Percentiles rank a stretch among this genome's conserved stretches.
Conservation (phyloP, 2,113 vertebrate genomes). For the Sorex fumeus region DNA sequence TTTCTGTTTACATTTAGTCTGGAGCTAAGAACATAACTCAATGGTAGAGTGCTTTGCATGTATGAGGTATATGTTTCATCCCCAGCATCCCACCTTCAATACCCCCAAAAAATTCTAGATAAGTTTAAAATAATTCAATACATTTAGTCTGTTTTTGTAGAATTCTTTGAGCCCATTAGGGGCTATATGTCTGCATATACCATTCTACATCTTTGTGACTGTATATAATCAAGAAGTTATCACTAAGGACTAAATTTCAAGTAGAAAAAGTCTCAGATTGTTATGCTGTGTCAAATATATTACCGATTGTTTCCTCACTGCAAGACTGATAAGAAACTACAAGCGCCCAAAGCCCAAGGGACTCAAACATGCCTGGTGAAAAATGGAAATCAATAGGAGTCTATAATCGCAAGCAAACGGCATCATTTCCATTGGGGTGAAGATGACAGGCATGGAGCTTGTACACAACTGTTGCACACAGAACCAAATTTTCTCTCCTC, state of each 20-base stretch:
- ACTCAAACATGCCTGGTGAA: conserved; percentile 88
- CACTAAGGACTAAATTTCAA: conserved; percentile 92
- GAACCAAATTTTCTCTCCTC: conserved; percentile 76
- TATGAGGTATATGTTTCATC: too few relatives aligned
- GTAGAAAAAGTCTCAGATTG: conserved; percentile 88
- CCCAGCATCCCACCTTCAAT: too few relatives aligned
- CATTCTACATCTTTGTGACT: not conserved
- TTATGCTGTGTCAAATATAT: conserved; percentile 86
- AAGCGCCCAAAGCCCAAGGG: conserved; percentile 85
- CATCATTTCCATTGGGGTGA: conserved; percentile 89
- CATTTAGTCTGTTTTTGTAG: conserved; percentile 64
- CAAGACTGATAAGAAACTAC: conserved; percentile 89
- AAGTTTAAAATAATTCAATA: too few relatives aligned
- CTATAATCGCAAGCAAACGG: conserved; percentile 90
- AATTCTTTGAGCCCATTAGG: conserved; percentile 80
- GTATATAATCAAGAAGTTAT: conserved; percentile 88
- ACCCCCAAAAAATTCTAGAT: too few relatives aligned
- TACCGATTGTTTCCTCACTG: conserved; percentile 88
- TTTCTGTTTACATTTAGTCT: conserved; percentile 82
- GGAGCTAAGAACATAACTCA: too few relatives aligned
- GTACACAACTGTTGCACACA: conserved; percentile 68
- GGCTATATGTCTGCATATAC: not conserved
- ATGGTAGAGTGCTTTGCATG: too few relatives aligned
- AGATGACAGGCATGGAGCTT: conserved; percentile 84
- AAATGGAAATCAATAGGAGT: conserved; percentile 93